These are phyloP conservation scores for Cephonodes hylas DNA, from an alignment of 2,888 invertebrate species.

Conservation along the genomic window DNA sequence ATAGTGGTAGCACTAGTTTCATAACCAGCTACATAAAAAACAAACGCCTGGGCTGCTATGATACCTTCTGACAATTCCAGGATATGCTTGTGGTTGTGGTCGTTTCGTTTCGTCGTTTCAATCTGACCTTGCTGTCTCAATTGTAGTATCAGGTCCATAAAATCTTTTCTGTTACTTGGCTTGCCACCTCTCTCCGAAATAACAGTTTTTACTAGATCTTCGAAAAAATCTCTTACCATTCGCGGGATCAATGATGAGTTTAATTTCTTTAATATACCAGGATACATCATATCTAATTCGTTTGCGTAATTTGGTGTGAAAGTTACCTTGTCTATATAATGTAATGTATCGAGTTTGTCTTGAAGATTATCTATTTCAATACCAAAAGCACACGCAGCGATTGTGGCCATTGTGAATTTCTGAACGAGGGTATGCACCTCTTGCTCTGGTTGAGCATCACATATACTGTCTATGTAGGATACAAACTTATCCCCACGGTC, in stretches of 20 bases:
- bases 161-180: conserved; percentile 20
- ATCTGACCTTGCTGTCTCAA: conserved; percentile 25
- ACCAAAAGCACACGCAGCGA: conserved; percentile 31
- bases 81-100: conserved; percentile 18
- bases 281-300: conserved; percentile 40
- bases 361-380: conserved; percentile 33
- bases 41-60: conserved; percentile 58
- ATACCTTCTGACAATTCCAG: conserved; percentile 46
- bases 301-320: conserved; percentile 28
- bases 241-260: conserved; percentile 33
- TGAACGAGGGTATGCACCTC: conserved; percentile 30
- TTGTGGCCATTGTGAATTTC: conserved; percentile 36
- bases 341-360: conserved; percentile 25
- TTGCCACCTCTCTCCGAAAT: conserved; percentile 16
- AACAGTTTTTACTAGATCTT: conserved; percentile 30
- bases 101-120: conserved; percentile 6
- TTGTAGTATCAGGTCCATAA: conserved; percentile 34
- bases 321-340: conserved; percentile 27
- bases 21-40: conserved; percentile 67
- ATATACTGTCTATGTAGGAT: conserved; percentile 33
- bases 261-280: conserved; percentile 28
- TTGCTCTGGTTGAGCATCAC: conserved; percentile 23
- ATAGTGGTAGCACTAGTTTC: conserved; percentile 61
- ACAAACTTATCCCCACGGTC: conserved; percentile 38
- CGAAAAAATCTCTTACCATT: conserved; percentile 28